Percentiles rank a stretch among this genome's conserved stretches.
Conservation (phyloP, 2,113 vertebrate genomes). For the Halcyon malimbica region DNA sequence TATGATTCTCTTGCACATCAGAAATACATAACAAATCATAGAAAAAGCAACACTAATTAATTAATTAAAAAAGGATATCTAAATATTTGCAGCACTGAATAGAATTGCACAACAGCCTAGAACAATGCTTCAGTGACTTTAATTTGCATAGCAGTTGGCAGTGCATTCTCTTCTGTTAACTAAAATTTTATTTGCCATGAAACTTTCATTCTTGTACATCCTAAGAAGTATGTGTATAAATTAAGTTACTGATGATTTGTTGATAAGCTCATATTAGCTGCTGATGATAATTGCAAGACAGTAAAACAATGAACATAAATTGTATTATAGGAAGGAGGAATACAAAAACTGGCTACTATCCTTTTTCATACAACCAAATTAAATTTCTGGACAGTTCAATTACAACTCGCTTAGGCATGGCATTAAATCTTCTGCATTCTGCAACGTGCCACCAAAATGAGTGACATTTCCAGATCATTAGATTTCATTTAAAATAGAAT, state of each 20-base stretch:
- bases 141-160: background rate
- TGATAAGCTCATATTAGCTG: background rate
- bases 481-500: background rate
- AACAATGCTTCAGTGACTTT: background rate
- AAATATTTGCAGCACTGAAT: background rate
- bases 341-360: background rate
- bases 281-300: background rate
- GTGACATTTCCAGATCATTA: background rate
- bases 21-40: background rate
- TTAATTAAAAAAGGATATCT: background rate
- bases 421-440: background rate
- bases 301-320: background rate
- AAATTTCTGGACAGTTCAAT: conserved; percentile 11
- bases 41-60: background rate
- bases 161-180: background rate
- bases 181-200: background rate
- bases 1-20: background rate
- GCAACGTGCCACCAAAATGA: background rate
- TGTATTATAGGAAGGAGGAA: background rate
- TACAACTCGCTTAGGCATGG: background rate
- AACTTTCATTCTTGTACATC: background rate
- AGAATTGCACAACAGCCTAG: background rate
- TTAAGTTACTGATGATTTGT: background rate
- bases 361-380: background rate
- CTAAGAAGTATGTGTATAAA: background rate